A percentile compares a stretch with the other conserved stretches of the same genome.
Conservation (phyloP, 2,113 vertebrate genomes). For the Pterocles orientalis region DNA sequence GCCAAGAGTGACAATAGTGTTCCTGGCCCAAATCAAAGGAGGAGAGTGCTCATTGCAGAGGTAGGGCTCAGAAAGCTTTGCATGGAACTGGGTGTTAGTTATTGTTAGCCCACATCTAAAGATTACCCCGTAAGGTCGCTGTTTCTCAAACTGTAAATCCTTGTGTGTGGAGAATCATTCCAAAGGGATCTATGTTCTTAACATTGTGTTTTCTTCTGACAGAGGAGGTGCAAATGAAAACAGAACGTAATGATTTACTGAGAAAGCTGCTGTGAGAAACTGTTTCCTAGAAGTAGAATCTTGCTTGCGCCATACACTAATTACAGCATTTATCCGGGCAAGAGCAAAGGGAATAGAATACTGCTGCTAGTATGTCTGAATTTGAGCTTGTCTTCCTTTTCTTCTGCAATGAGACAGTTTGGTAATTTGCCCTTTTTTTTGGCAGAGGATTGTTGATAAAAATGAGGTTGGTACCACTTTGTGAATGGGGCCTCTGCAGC, state of each 20-base stretch:
- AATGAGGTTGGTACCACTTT: background rate
- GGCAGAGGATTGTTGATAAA: background rate
- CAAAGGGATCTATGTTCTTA: background rate
- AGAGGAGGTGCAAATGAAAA: conserved; percentile 11
- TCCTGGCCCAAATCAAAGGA: background rate
- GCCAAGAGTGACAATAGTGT: background rate
- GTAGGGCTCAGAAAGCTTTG: background rate
- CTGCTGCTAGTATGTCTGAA: background rate
- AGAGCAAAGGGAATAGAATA: conserved; percentile 1
- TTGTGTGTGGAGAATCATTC: background rate
- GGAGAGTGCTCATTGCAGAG: background rate
- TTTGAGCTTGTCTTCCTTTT: background rate
- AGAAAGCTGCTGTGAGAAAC: background rate
- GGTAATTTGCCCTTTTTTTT: background rate
- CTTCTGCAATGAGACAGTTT: background rate
- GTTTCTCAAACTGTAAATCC: background rate
- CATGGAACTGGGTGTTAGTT: background rate
- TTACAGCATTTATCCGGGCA: background rate
- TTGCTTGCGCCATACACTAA: background rate
- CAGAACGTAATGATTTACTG: conserved; percentile 12
- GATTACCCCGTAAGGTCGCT: background rate
- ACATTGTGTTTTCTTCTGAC: background rate
- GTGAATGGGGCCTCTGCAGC: conserved; percentile 5
- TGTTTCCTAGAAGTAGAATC: background rate
- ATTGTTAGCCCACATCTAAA: background rate